A percentile compares a stretch with the other conserved stretches of the same genome.
Evolutionary conservation across 2,888 invertebrate genomes (phyloP).

Genomic region (Apomyelois bistriatella): DNA sequence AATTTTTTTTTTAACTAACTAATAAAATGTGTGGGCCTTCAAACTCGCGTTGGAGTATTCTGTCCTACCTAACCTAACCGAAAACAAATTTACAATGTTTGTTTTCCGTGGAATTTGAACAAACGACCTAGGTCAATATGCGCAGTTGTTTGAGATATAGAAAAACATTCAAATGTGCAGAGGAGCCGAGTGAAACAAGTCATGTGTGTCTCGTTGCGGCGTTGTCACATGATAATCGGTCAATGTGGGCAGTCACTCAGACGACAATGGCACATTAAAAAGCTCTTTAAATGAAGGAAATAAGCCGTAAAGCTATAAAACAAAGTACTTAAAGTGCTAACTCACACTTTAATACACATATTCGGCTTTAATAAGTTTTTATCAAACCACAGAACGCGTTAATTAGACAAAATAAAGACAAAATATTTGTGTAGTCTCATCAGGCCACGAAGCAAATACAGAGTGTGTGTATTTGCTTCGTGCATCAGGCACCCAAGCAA

Average conservation of each 20-base stretch:
- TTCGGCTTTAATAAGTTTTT: background rate
- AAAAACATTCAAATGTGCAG: background rate
- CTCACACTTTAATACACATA: background rate
- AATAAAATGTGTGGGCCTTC: too few species aligned
- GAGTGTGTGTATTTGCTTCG: too few species aligned
- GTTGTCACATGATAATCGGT: background rate
- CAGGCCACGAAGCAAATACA: too few species aligned
- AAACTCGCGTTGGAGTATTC: too few species aligned
- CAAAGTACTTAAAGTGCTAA: background rate
- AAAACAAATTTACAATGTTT: background rate
- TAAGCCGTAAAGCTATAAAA: conserved; percentile 1
- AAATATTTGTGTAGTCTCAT: too few species aligned
- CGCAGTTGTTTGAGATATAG: background rate
- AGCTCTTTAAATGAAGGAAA: conserved; percentile 4
- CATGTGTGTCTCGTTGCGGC: background rate
- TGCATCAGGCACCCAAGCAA: background rate
- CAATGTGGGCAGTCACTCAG: conserved; percentile 1
- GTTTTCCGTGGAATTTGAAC: too few species aligned
- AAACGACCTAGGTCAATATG: too few species aligned
- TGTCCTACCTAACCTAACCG: background rate
- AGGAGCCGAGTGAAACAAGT: background rate
- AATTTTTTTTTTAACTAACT: too few species aligned
- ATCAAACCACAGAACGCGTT: background rate
- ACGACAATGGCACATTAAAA: conserved; percentile 6
- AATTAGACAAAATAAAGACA: background rate